Conservation (phyloP, 2,797 vertebrate species). For the Hylomyscus alleni region DNA sequence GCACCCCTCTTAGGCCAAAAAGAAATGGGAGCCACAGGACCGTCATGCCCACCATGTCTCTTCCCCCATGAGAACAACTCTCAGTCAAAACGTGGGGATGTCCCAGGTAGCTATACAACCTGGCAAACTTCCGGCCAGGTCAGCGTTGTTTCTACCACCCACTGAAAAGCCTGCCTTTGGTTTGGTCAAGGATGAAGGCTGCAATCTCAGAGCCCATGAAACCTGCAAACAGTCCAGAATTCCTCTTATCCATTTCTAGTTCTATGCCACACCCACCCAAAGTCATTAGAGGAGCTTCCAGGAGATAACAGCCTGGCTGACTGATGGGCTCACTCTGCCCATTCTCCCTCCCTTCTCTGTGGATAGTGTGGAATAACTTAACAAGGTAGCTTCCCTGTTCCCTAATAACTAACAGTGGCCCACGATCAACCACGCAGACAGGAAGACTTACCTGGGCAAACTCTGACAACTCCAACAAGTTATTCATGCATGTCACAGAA, state of each 20-base stretch:
- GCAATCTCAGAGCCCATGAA: neutral
- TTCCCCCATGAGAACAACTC: neutral
- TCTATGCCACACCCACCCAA: neutral
- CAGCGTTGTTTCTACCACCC: neutral
- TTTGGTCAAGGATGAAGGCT: slow-evolving; percentile 6
- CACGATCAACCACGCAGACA: neutral
- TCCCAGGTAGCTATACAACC: neutral
- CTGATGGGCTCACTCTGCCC: neutral
- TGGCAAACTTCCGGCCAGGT: neutral
- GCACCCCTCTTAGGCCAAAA: neutral
- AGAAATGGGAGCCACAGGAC: neutral
- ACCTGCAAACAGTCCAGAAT: neutral
- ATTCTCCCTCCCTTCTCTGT: neutral
- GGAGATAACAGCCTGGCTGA: neutral
- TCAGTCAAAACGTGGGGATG: neutral
- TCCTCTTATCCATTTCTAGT: too few species aligned
- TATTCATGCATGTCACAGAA: neutral
- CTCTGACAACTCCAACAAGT: neutral
- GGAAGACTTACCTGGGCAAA: neutral
- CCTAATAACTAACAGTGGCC: neutral
- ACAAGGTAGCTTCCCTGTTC: neutral
- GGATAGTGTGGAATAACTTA: neutral
- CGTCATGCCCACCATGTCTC: too few species aligned
- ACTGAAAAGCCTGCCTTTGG: neutral
- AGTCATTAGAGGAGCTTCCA: neutral